Percentiles rank a stretch among this genome's conserved stretches.
These are phyloP conservation scores for Hucho hucho DNA, from an alignment of 2,113 vertebrate species.

Conservation along the genomic window DNA sequence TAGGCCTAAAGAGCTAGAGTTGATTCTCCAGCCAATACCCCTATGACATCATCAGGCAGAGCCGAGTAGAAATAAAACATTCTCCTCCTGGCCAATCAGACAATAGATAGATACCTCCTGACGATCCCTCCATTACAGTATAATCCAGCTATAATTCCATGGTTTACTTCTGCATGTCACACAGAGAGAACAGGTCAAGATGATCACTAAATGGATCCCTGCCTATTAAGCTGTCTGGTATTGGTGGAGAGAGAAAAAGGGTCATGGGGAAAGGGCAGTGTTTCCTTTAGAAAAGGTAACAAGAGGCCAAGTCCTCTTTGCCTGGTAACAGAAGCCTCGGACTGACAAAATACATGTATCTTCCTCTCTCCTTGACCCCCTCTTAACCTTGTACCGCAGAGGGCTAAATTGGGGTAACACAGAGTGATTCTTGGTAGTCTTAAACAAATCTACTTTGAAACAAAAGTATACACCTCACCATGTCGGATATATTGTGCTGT, in stretches of 20 bases:
- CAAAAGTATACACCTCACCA: no score
- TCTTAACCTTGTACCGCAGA: no score
- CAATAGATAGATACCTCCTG: background rate
- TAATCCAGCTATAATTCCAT: constrained; percentile 25
- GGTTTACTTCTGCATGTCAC: constrained; percentile 7
- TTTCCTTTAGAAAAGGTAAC: constrained; percentile 12
- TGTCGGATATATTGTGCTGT: constrained; percentile 36
- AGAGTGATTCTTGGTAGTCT: no score
- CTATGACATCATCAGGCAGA: background rate
- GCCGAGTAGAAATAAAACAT: background rate
- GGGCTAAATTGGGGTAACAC: no score
- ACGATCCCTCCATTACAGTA: background rate
- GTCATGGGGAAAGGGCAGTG: constrained; percentile 14
- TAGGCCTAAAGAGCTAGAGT: no score
- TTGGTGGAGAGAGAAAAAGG: constrained; percentile 13
- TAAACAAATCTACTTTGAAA: no score
- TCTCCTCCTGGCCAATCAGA: background rate
- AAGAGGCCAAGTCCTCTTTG: constrained; percentile 9
- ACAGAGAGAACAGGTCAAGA: constrained; percentile 4
- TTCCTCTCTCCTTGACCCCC: background rate
- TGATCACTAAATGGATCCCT: constrained; percentile 24
- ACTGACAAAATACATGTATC: constrained; percentile 23
- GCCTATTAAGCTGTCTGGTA: constrained; percentile 13
- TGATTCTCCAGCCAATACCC: background rate
- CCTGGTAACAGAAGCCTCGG: constrained; percentile 25